Conservation (phyloP, 2,888 invertebrate species). For the Molanna angustata region DNA sequence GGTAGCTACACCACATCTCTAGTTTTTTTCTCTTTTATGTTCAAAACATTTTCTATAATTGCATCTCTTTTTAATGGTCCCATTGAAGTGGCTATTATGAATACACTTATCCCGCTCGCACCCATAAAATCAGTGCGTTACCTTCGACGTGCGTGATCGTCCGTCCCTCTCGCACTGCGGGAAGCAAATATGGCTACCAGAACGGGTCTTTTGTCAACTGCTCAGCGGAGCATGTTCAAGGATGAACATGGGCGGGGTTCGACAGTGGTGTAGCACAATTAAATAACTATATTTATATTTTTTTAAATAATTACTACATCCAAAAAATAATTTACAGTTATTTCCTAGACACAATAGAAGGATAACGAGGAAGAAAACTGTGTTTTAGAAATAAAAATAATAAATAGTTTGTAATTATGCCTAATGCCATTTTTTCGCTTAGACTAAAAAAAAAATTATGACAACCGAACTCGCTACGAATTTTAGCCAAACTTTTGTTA, state of each 20-base stretch:
- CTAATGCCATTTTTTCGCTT: no score
- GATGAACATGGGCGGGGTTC: constrained; percentile 28
- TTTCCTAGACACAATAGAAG: no score
- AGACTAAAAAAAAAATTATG: no score
- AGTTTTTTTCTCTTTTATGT: constrained; percentile 22
- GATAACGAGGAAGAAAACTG: constrained; percentile 1
- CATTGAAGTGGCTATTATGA: constrained; percentile 21
- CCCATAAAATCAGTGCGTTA: constrained; percentile 7
- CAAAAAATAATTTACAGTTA: no score
- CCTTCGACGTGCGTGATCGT: no score
- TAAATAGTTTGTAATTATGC: no score
- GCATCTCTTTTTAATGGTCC: constrained; percentile 19
- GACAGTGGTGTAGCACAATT: constrained; percentile 23
- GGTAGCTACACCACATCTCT: not conserved
- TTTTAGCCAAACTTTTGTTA: no score
- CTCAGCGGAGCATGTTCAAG: constrained; percentile 25
- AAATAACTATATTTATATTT: no score
- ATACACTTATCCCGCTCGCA: constrained; percentile 19
- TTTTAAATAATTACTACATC: no score
- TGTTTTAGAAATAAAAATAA: no score
- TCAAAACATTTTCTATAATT: constrained; percentile 11
- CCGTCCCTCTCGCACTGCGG: constrained; percentile 22
- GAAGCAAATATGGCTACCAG: constrained; percentile 31
- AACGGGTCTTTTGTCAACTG: constrained; percentile 24
- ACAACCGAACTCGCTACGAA: no score